Evolutionary conservation across 2,113 vertebrate species (phyloP).

Genomic region (Triplophysa dalaica): DNA sequence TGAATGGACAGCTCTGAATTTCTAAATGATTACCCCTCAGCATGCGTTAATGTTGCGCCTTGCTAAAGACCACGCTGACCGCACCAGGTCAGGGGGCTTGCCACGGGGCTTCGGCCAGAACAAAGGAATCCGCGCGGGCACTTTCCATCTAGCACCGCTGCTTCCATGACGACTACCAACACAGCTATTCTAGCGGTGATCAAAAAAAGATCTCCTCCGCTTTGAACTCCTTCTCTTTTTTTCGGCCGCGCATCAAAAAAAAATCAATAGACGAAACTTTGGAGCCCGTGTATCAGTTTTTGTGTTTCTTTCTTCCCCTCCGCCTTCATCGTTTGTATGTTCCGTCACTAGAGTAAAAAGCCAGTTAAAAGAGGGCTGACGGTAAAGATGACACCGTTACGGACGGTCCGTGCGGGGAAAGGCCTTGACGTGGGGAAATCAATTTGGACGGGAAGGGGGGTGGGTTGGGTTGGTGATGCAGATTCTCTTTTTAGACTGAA

Average conservation of each 20-base stretch:
- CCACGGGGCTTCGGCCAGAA: slow-evolving; percentile 52
- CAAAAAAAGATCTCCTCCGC: slow-evolving; percentile 65
- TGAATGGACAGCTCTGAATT: slow-evolving; percentile 42
- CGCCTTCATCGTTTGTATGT: slow-evolving; percentile 66
- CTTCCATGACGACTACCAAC: slow-evolving; percentile 57
- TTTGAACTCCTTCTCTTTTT: slow-evolving; percentile 67
- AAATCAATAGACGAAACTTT: slow-evolving; percentile 78
- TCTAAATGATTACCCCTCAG: slow-evolving; percentile 43
- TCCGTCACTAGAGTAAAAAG: slow-evolving; percentile 71
- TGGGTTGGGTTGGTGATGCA: slow-evolving; percentile 54
- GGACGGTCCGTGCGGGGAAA: slow-evolving; percentile 64
- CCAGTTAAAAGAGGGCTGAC: slow-evolving; percentile 71
- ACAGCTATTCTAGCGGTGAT: slow-evolving; percentile 65
- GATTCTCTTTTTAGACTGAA: slow-evolving; percentile 56
- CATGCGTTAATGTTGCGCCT: slow-evolving; percentile 38
- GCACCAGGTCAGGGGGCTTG: slow-evolving; percentile 33
- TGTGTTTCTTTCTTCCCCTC: slow-evolving; percentile 53
- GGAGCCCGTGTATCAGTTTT: slow-evolving; percentile 65
- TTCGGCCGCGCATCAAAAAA: slow-evolving; percentile 71
- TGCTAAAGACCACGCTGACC: slow-evolving; percentile 58
- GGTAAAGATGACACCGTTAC: slow-evolving; percentile 72
- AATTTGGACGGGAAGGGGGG: slow-evolving; percentile 65
- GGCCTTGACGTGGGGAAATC: slow-evolving; percentile 73
- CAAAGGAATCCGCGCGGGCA: slow-evolving; percentile 56
- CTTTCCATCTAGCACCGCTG: slow-evolving; percentile 48